phyloP scores from a whole-genome alignment of 2,888 invertebrate genomes.

The Amiota mariae region DNA sequence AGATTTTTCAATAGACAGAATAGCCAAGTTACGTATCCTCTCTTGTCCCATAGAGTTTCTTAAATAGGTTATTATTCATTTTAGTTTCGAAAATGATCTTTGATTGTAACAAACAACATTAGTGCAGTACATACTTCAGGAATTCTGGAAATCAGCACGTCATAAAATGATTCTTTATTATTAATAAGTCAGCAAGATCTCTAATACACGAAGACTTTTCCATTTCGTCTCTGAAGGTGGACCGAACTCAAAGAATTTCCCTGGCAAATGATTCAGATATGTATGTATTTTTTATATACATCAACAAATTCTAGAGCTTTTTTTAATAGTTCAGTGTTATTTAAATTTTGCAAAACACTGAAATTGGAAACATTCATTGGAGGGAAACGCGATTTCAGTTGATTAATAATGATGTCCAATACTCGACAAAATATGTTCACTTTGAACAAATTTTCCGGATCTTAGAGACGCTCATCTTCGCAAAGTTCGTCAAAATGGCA shows the following conservation, averaged over 20 bases:
- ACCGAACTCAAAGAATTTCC: not conserved
- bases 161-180: conserved; percentile 15
- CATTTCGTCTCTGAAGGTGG: conserved; percentile 6
- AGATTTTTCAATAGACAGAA: no score
- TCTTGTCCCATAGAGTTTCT: no score
- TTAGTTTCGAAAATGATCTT: conserved; percentile 13
- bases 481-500: not conserved
- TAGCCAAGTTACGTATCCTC: no score
- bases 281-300: not conserved
- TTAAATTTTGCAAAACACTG: conserved; percentile 3
- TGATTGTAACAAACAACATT: conserved; percentile 15
- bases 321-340: not conserved
- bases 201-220: conserved; percentile 3
- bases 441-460: no score
- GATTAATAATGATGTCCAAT: no score
- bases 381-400: no score
- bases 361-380: conserved; percentile 1
- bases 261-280: not conserved
- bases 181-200: conserved; percentile 10
- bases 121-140: conserved; percentile 18
- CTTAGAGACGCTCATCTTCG: no score
- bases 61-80: no score
- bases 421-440: no score
- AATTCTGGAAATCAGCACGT: conserved; percentile 4
- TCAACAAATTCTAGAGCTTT: not conserved